Evolutionary conservation across 2,888 invertebrate genomes (phyloP).

Genomic region (Pyrochroa serraticornis): DNA sequence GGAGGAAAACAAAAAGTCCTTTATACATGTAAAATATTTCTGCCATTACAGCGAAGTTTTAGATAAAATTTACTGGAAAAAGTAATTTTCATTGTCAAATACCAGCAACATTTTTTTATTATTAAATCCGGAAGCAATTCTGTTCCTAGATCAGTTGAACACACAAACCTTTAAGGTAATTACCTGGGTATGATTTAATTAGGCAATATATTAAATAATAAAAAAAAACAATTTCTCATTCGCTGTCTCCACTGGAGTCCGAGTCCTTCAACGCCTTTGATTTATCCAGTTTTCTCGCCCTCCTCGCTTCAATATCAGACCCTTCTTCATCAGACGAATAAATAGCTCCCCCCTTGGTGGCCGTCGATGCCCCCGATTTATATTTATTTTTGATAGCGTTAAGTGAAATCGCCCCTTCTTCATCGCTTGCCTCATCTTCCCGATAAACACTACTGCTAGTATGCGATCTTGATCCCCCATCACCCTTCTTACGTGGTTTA

Average conservation of each 20-base stretch:
- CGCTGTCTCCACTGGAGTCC: conserved; percentile 60
- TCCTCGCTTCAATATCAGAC: conserved; percentile 79
- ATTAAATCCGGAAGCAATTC: too few relatives aligned
- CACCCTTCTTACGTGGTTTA: conserved; percentile 53
- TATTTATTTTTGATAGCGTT: conserved; percentile 95
- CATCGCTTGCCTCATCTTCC: conserved; percentile 88
- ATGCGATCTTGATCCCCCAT: conserved; percentile 51
- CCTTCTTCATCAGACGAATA: conserved; percentile 90
- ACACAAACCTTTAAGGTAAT: too few relatives aligned
- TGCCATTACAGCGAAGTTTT: too few relatives aligned
- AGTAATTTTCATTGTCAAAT: too few relatives aligned
- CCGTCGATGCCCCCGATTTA: conserved; percentile 67
- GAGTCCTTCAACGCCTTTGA: conserved; percentile 82
- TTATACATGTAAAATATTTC: too few relatives aligned
- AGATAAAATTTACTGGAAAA: too few relatives aligned
- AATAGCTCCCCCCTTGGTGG: conserved; percentile 65
- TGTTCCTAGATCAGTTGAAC: too few relatives aligned
- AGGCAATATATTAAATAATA: too few relatives aligned
- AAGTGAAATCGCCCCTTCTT: conserved; percentile 90
- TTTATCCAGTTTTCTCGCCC: conserved; percentile 75
- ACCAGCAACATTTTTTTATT: too few relatives aligned
- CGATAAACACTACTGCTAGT: conserved; percentile 58
- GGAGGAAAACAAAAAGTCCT: too few relatives aligned
- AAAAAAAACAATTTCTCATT: conserved; percentile 37
- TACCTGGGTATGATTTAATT: too few relatives aligned